Conservation (phyloP, 2,888 invertebrate genomes). For the Drosophila flavopinicola region DNA sequence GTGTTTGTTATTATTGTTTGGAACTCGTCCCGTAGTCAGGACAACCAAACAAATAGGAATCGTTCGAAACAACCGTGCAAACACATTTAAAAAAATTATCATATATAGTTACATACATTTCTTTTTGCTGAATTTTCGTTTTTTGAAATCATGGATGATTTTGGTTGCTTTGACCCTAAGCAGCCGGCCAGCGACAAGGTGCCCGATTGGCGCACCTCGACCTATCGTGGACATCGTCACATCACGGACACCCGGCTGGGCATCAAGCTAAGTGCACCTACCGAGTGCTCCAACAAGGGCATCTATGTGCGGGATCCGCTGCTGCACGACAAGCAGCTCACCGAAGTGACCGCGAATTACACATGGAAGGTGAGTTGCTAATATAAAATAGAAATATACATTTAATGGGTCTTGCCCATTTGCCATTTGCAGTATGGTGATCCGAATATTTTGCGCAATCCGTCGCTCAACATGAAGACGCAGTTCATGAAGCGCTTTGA, state of each 20-base stretch:
- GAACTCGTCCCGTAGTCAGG: slow-evolving; percentile 23
- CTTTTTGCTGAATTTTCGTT: slow-evolving; percentile 9
- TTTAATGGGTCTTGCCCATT: not conserved
- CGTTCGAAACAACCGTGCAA: slow-evolving; percentile 32
- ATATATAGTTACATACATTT: slow-evolving; percentile 4
- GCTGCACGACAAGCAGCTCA: slow-evolving; percentile 54
- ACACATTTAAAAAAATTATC: slow-evolving; percentile 29
- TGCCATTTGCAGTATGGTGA: slow-evolving; percentile 58
- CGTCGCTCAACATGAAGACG: slow-evolving; percentile 66
- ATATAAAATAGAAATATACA: not conserved
- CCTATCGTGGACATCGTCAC: slow-evolving; percentile 73
- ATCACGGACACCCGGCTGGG: slow-evolving; percentile 69
- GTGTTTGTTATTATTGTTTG: slow-evolving; percentile 13
- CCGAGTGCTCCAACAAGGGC: slow-evolving; percentile 52
- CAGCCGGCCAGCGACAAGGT: slow-evolving; percentile 62
- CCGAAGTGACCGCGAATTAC: slow-evolving; percentile 66
- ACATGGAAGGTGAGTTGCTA: slow-evolving; percentile 70
- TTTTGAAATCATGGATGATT: slow-evolving; percentile 67
- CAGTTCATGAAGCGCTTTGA: slow-evolving; percentile 77
- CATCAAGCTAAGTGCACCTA: slow-evolving; percentile 53
- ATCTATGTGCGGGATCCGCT: slow-evolving; percentile 66
- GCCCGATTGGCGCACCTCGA: slow-evolving; percentile 80
- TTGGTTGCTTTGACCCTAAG: slow-evolving; percentile 77
- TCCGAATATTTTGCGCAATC: slow-evolving; percentile 71
- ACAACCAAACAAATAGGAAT: slow-evolving; percentile 28